Evolutionary conservation across 92 coral and sea anemone genomes (phyloP).

Genomic region (Desmophyllum pertusum): DNA sequence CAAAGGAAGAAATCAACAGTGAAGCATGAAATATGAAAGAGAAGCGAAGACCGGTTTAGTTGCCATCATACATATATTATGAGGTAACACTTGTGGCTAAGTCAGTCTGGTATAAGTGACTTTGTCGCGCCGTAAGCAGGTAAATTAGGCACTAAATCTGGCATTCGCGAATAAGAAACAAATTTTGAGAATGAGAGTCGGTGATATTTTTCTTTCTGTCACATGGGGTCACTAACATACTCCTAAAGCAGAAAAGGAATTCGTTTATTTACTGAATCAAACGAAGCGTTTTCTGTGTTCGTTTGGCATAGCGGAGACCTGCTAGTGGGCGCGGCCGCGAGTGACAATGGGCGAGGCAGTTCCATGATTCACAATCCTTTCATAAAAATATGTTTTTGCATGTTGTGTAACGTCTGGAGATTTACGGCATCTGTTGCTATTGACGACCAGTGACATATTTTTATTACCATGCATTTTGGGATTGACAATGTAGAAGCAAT

Average conservation of each 20-base stretch:
- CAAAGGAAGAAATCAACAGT: conserved; percentile 7
- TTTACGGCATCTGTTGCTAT: not conserved
- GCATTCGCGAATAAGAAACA: not conserved
- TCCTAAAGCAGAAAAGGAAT: not conserved
- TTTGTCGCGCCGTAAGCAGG: not conserved
- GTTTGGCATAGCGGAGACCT: conserved; percentile 22
- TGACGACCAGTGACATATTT: not conserved
- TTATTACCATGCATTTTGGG: no score
- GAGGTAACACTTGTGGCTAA: conserved; percentile 25
- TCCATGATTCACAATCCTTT: not conserved
- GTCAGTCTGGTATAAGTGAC: not conserved
- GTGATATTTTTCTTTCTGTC: not conserved
- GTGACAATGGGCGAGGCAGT: not conserved
- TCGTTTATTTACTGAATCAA: not conserved
- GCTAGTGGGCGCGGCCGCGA: conserved; percentile 19
- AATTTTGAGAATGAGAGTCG: not conserved
- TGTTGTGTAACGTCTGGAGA: not conserved
- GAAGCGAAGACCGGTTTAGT: conserved; percentile 1
- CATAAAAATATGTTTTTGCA: not conserved
- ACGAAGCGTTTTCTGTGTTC: conserved; percentile 1
- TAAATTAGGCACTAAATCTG: not conserved
- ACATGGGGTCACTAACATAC: conserved; percentile 1
- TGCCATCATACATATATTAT: conserved; percentile 40
- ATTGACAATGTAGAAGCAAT: no score
- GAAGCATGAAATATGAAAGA: conserved; percentile 4